Base-by-base conservation (phyloP, 2,113 vertebrate species). In the Spermophilus dauricus region DNA sequence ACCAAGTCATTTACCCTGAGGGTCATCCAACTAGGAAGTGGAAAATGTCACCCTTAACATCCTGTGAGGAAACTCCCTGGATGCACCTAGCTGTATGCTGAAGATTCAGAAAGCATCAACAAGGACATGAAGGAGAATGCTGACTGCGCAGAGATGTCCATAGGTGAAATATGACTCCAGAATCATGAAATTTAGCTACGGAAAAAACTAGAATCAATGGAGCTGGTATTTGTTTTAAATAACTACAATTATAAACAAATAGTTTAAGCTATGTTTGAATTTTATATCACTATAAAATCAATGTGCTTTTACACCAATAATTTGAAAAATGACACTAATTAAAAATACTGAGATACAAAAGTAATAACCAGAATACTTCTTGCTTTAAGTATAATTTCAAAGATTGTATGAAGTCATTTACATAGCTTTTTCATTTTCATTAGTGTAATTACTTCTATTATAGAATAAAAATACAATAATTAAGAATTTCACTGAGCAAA, bases 381-480 rank as follows among this genome's bases (percentile, higher is more conserved):
- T 93, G 32, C 73, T 34, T 85, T 10, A 13, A 61, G 76, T 69
- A 53, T 93, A 78, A 88, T 77, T 88, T 97, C 77, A 88, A 87
- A 70, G 17, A 32, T 90, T 76, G 26, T 82, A 86, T 42, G 30
- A 86, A 76, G 17, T 89, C 12, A 67, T 72, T 72, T 96, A 63
- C 32, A 28, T 45, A 94, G 39, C 56, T 81, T 84, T 69, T 67
- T 56, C 39, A 53, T 6, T 56, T 88, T 69, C 48, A 58, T 63
- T 92, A 87, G 10, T n/a, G 28, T 16, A 87, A 34, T 89, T 34
- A 70, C 4, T 69, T 87, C 30, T 18, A 78, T 5, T 69, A 28
- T 3, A 37, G 14, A 77, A 91, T 61, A 81, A 94, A 89, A 81
- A 70, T 14, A 92, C 0, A 20, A 7, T n/a, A 92, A 76, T 81